Evolutionary conservation across 2,113 vertebrate genomes (phyloP), one percentile per base, ranked within the genome.

Genomic region (Salvelinus sp.): DNA sequence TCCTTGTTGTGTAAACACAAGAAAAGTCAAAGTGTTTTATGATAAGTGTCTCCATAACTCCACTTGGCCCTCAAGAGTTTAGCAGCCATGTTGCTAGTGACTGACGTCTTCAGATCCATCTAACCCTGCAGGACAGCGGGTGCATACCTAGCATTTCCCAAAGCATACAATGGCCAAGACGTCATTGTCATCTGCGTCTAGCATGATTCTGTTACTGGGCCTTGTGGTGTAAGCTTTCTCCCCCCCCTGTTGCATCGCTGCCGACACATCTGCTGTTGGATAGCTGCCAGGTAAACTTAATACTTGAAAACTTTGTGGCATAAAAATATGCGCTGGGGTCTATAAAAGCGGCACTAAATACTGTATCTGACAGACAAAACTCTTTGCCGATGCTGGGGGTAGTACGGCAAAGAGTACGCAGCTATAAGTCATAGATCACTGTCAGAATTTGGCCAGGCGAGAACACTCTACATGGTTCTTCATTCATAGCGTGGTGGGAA

Each of bases 191-290:
- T 1, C 50, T 54, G 50, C 16, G 50, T 54, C 38, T 54, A 54
- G 50, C 50, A 54, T 54, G 13, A 54, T 54, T 54, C 50, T 54
- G 50, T 54, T 18, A 54, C 50, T 18, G 16, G 12, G 50, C 14
- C 12, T 0, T 18, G 3, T 5, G 14, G 50, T 18, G 50, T 18
- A 54, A 54, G 50, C 14, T 54, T 28, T 14, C 63, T 16, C 62
- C 5, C 30, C 27, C 33, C 30, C 33, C 6, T 74, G 66, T 76
- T 76, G 70, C 90, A 86, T 93, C 90, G 91, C 91, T 90, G 90
- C 87, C 91, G 93, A 91, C 91, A 95, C 95, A 96, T 96, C 96
- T 96, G 96, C 95, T 94, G 83, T 94, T 95, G 94, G 95, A 95
- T 90, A 89, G 84, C 76, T 88, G 93, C 95, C 96, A 97, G 92